phyloP scores from a whole-genome alignment of 1,140 invertebrate genomes.

The Holotrichia oblita region DNA sequence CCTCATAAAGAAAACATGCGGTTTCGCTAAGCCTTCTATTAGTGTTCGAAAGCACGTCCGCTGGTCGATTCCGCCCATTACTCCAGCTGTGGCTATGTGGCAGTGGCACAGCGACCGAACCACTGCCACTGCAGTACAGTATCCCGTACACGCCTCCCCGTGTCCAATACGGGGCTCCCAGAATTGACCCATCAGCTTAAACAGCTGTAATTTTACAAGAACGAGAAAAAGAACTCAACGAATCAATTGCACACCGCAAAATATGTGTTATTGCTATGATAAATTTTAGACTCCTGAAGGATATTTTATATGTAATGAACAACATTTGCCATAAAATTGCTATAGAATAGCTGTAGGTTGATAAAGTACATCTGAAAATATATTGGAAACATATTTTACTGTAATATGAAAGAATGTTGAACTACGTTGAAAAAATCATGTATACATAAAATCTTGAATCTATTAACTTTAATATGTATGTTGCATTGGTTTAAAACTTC shows the following conservation, averaged over 20 bases:
- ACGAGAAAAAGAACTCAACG: not conserved
- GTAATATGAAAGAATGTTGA: not conserved
- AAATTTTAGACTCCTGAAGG: not conserved
- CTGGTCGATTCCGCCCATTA: constrained; percentile 28
- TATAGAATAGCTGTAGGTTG: no score
- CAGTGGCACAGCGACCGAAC: not conserved
- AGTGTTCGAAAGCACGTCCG: constrained; percentile 57
- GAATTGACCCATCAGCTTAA: constrained; percentile 27
- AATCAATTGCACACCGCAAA: constrained; percentile 1
- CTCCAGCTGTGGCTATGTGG: not conserved
- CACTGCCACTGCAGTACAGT: not conserved
- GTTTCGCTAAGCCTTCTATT: constrained; percentile 57
- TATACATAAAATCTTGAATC: no score
- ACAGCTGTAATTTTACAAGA: constrained; percentile 14
- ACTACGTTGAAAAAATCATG: not conserved
- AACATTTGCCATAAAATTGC: not conserved
- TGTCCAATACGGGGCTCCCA: constrained; percentile 1
- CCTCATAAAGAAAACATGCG: constrained; percentile 60
- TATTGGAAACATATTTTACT: not conserved
- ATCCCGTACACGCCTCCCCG: not conserved
- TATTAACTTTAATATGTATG: no score
- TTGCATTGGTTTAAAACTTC: no score
- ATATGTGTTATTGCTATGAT: not conserved
- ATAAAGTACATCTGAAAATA: no score
- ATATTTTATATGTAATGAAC: no score